These are phyloP conservation scores for Apodemia zela DNA, from an alignment of 2,888 invertebrate genomes.

Conservation along the genomic window DNA sequence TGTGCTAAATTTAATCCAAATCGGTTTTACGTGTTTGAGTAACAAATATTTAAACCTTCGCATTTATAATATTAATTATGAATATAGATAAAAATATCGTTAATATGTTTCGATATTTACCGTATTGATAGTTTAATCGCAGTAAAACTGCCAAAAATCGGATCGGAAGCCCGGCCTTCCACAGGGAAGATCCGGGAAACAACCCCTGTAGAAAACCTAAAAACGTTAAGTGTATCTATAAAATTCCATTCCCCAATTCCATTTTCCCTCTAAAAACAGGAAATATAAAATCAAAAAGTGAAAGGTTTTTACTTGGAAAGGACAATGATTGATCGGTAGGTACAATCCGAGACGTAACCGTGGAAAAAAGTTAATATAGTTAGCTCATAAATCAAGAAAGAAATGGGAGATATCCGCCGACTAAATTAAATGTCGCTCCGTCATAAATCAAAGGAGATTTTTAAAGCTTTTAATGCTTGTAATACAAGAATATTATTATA, in stretches of 20 bases:
- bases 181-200: no score
- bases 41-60: no score
- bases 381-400: slow-evolving; percentile 34
- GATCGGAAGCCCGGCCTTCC: no score
- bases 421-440: slow-evolving; percentile 32
- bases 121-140: no score
- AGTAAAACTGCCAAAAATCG: no score
- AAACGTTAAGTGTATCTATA: no score
- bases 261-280: not conserved
- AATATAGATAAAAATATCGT: no score
- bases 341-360: slow-evolving; percentile 21
- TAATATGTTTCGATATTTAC: no score
- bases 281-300: slow-evolving; percentile 8
- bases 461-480: slow-evolving; percentile 1
- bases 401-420: slow-evolving; percentile 33
- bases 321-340: slow-evolving; percentile 29
- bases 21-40: no score
- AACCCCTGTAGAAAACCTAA: no score
- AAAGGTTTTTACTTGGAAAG: slow-evolving; percentile 1
- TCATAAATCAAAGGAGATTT: slow-evolving; percentile 30
- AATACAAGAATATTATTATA: slow-evolving; percentile 3
- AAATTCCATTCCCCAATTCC: not conserved
- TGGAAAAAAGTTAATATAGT: slow-evolving; percentile 32
- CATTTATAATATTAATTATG: no score
- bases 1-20: no score